A percentile compares a stretch with the other conserved stretches of the same genome.
phyloP scores from a whole-genome alignment of 2,888 invertebrate genomes.

The Papilio demoleus region DNA sequence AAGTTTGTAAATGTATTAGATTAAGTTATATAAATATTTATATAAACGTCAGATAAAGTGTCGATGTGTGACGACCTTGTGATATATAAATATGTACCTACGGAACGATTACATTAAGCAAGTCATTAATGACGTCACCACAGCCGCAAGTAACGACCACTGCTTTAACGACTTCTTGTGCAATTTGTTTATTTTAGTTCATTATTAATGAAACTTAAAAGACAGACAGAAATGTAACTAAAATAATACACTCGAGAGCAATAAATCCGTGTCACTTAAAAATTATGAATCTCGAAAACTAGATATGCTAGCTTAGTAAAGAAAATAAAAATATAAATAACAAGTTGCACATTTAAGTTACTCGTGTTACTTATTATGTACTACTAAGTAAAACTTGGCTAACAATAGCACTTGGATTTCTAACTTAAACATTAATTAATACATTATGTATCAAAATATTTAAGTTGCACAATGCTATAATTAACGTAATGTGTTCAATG shows the following conservation, averaged over 20 bases:
- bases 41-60: background rate
- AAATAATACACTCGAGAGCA: too few species aligned
- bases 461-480: slow-evolving; percentile 1
- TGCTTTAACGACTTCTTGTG: background rate
- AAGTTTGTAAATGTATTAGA: background rate
- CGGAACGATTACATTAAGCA: background rate
- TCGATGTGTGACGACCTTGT: background rate
- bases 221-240: too few species aligned
- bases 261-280: too few species aligned
- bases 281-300: too few species aligned
- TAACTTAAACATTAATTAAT: too few species aligned
- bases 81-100: background rate
- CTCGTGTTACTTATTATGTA: too few species aligned
- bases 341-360: too few species aligned
- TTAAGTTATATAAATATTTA: background rate
- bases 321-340: too few species aligned
- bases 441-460: too few species aligned
- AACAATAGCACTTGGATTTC: too few species aligned
- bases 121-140: background rate
- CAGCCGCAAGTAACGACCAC: background rate
- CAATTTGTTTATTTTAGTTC: background rate
- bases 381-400: too few species aligned
- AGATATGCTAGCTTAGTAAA: too few species aligned
- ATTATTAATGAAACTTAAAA: background rate
- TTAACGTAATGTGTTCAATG: background rate